Base-by-base conservation (phyloP, 2,797 vertebrate species). In the Dryobates pubescens region DNA sequence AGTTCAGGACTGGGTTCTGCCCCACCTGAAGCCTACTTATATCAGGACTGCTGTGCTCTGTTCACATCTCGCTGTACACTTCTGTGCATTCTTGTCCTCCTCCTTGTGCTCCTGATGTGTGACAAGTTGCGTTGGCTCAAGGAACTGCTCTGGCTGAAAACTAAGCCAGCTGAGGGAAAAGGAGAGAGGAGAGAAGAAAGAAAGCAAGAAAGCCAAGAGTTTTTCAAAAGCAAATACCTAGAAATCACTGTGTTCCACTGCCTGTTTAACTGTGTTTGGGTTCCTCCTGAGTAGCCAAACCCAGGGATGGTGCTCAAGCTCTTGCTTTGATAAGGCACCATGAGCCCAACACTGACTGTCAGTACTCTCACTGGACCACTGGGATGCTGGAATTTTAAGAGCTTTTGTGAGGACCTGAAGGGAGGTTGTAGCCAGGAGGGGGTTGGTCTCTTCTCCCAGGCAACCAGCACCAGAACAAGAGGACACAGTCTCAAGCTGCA, bases 151-250 rank as follows among this genome's bases (percentile, higher is more conserved):
- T 34, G 51, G 15, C 17, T 68, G 81, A 74, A 76, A 86, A 43
- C 9, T 17, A 24, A 36, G 58, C 20, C 22, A 14, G 16, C 17
- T 41, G 4, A 2, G 10, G 6, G 0, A 7, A 34, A 3, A 2
- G 11, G 7, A 0, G 7, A 0, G 4, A 15, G 15, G 14, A 17
- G 30, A 30, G 16, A 1, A 3, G 47, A 5, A 9, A 8, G 9
- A 3, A 7, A 69, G 20, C 27, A 30, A 64, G 13, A 69, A 63
- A 74, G 22, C 1, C 4, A 64, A 30, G 10, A 22, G 57, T 12
- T 80, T 76, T 65, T 51, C 18, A 34, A 38, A 64, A 45, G 34
- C 11, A 81, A 45, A 67, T 13, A 15, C 36, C 84, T 63, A 16
- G 43, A 73, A 79, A 70, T 2, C 72, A 13, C 65, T 5, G 0